Evolutionary conservation across 2,888 invertebrate species (phyloP).

Genomic region (Colletes collaris): DNA sequence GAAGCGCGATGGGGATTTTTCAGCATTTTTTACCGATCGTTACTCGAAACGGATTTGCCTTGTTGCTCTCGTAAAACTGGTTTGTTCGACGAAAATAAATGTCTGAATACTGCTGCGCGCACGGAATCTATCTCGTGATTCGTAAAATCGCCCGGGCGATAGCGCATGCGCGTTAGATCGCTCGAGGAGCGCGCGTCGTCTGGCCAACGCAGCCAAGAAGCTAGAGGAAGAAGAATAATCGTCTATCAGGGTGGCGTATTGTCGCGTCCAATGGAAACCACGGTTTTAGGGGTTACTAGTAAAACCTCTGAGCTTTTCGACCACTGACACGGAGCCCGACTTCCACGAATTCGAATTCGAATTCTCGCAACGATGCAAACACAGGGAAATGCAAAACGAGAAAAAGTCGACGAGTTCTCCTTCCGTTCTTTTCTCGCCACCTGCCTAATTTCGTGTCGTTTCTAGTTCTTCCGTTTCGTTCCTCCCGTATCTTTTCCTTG

Average conservation of each 20-base stretch:
- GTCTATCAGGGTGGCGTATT: slow-evolving; percentile 50
- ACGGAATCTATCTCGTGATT: too few relatives aligned
- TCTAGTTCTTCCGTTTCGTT: background rate
- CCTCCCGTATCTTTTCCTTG: slow-evolving; percentile 25
- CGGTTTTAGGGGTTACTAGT: too few relatives aligned
- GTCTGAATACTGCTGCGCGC: background rate
- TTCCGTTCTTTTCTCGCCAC: slow-evolving; percentile 6
- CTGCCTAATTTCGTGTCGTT: slow-evolving; percentile 1
- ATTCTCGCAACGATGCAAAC: slow-evolving; percentile 30
- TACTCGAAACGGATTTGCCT: background rate
- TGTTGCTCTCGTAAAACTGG: background rate
- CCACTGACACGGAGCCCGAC: slow-evolving; percentile 69
- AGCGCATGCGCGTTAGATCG: too few relatives aligned
- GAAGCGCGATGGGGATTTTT: background rate
- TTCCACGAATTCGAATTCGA: slow-evolving; percentile 65
- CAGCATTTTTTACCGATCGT: slow-evolving; percentile 1
- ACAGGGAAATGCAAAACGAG: slow-evolving; percentile 28
- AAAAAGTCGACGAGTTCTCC: slow-evolving; percentile 27
- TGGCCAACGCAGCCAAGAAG: too few relatives aligned
- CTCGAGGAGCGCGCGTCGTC: too few relatives aligned
- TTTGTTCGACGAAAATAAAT: slow-evolving; percentile 10
- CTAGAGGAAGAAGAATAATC: too few relatives aligned
- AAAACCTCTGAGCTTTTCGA: slow-evolving; percentile 62
- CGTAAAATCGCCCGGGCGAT: too few relatives aligned
- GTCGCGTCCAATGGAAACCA: slow-evolving; percentile 11